Base-by-base conservation (phyloP, 2,797 vertebrate species). In the Dryobates pubescens region DNA sequence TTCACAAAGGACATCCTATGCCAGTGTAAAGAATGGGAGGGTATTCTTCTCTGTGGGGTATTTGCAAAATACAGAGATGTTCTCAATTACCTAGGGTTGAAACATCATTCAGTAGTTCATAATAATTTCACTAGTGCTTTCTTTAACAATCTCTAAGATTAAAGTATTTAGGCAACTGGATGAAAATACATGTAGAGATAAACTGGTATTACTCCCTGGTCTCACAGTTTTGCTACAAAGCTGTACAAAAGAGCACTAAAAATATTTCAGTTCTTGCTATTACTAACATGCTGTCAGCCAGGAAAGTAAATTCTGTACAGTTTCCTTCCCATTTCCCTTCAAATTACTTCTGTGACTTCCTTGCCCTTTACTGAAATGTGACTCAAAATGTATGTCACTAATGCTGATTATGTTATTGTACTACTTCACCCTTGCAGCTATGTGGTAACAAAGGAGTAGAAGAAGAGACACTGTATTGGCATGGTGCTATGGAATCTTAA, bases 321-420 rank as follows among this genome's bases (percentile, higher is more conserved):
- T 86, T 91, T 63, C 67, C 23, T 27, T 68, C 32, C 89, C 29
- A 65, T 92, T 88, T 94, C 77, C 47, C 29, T 83, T 86, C 74
- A 90, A 85, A 92, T 92, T 89, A 74, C 72, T 91, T 90, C 54
- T 82, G 43, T 85, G 78, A 67, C 53, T 78, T 89, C 30, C 20
- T 86, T 86, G n/a, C 36, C 68, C 59, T 59, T 69, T 56, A 76
- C 67, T 59, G 68, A 88, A 93, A 75, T 62, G 78, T 47, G 56
- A 76, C 34, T 92, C n/a, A 32, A 79, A 94, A 89, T 76, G 17
- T 62, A 79, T 3, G 0, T 76, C 0, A 0, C 13, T 93, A 88
- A 95, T 82, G 27, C 68, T 80, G 89, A 77, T 95, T 94, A 82
- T 56, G 51, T 89, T 94, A 74, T 36, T 92, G 76, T 82, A 62